These are phyloP conservation scores for Pristionchus arcanus DNA, from an alignment of 2,888 invertebrate species.

Conservation along the genomic window DNA sequence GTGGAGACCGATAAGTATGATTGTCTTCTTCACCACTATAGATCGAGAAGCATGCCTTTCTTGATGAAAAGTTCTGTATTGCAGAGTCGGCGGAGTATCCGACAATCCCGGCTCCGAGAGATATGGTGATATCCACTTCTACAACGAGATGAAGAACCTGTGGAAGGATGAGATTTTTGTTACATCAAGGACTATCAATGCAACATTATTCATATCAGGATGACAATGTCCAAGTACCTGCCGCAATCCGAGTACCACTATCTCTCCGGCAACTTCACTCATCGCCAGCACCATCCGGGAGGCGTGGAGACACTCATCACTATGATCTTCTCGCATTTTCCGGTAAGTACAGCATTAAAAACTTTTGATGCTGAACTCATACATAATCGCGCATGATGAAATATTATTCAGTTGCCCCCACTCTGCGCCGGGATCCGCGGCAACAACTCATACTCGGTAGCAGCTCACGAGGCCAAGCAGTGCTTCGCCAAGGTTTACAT, in stretches of 20 bases:
- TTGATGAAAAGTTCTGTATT: neutral
- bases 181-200: too few species aligned
- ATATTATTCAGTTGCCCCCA: neutral
- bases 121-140: slow-evolving; percentile 93
- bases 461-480: neutral
- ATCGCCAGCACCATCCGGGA: slow-evolving; percentile 90
- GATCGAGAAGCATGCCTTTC: too few species aligned
- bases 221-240: slow-evolving; percentile 63
- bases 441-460: neutral
- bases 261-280: slow-evolving; percentile 77
- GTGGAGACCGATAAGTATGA: slow-evolving; percentile 80
- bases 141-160: slow-evolving; percentile 88
- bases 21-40: neutral
- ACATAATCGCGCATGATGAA: neutral
- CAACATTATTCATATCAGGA: too few species aligned
- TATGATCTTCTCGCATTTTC: slow-evolving; percentile 73
- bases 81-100: slow-evolving; percentile 86
- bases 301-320: slow-evolving; percentile 83
- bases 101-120: slow-evolving; percentile 86
- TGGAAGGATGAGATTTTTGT: too few species aligned
- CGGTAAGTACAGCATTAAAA: too few species aligned
- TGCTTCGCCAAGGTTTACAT: neutral
- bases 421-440: neutral
- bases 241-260: slow-evolving; percentile 59
- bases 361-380: too few species aligned